Evolutionary conservation across 1,140 invertebrate genomes (phyloP).

Genomic region (Bicyclus anynana): DNA sequence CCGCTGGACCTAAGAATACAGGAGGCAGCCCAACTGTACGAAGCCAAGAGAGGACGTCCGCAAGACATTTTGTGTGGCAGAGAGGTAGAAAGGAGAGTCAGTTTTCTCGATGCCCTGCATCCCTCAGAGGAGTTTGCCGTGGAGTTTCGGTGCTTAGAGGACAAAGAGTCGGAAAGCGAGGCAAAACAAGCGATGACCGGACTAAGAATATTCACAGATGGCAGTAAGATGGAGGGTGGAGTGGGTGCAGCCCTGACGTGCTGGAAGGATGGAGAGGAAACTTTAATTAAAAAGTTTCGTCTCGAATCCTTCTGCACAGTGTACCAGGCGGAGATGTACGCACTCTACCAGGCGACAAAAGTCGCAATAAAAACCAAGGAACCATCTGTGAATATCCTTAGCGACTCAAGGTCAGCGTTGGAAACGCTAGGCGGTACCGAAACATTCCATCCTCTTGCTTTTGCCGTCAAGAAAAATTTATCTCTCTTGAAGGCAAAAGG

Average conservation of each 20-base stretch:
- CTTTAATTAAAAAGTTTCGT: too few species aligned
- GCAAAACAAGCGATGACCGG: background rate
- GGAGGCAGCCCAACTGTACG: conserved; percentile 17
- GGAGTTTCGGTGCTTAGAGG: background rate
- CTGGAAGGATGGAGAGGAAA: conserved; percentile 9
- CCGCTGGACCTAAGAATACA: too few species aligned
- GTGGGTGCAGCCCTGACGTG: too few species aligned
- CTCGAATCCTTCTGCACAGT: too few species aligned
- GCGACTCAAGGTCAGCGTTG: background rate
- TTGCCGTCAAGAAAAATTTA: too few species aligned
- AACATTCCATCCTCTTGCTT: too few species aligned
- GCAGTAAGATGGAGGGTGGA: too few species aligned
- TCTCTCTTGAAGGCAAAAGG: too few species aligned
- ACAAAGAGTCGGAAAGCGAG: background rate
- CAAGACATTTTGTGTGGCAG: too few species aligned
- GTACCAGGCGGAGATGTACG: conserved; percentile 9
- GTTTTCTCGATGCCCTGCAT: background rate
- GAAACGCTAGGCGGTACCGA: too few species aligned
- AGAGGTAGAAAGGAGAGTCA: too few species aligned
- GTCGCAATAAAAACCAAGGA: background rate
- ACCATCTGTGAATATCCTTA: background rate
- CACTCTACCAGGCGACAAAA: background rate
- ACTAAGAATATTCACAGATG: too few species aligned
- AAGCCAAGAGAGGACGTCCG: conserved; percentile 19
- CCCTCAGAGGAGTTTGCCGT: conserved; percentile 5